These are phyloP conservation scores for Chaunax sp. DNA, from an alignment of 2,797 vertebrate genomes.

Conservation along the genomic window DNA sequence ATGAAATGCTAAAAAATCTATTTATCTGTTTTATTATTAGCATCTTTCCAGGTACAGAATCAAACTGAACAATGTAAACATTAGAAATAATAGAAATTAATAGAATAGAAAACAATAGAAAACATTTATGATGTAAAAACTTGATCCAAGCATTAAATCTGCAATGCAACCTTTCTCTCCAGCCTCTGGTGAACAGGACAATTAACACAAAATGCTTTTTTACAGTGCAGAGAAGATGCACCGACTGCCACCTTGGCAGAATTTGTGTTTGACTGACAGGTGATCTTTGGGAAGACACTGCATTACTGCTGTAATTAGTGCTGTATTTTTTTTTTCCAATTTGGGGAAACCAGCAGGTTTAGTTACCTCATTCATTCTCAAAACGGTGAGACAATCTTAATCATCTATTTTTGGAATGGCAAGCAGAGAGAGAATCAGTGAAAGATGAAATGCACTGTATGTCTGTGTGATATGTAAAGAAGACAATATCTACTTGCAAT, in stretches of 20 bases:
- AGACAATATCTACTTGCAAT: constrained; percentile 1
- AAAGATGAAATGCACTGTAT: neutral
- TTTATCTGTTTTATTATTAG: no score
- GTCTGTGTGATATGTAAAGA: constrained; percentile 16
- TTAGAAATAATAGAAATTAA: no score
- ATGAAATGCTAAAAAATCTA: no score
- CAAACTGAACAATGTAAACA: no score
- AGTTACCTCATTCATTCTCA: neutral
- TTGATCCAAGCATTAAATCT: no score
- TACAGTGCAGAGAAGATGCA: neutral
- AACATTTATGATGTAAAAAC: no score
- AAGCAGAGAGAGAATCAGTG: neutral
- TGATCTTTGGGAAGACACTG: neutral
- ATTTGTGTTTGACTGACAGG: constrained; percentile 1
- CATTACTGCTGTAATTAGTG: constrained; percentile 3
- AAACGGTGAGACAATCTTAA: constrained; percentile 5
- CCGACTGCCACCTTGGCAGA: neutral
- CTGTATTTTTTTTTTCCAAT: constrained; percentile 12
- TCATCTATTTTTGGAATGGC: neutral
- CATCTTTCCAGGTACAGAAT: no score
- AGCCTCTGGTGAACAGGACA: neutral
- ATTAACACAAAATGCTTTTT: neutral
- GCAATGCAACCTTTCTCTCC: no score
- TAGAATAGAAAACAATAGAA: no score
- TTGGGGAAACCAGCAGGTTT: constrained; percentile 20